Conservation (phyloP, 2,113 vertebrate species). For the Picathartes gymnocephalus region DNA sequence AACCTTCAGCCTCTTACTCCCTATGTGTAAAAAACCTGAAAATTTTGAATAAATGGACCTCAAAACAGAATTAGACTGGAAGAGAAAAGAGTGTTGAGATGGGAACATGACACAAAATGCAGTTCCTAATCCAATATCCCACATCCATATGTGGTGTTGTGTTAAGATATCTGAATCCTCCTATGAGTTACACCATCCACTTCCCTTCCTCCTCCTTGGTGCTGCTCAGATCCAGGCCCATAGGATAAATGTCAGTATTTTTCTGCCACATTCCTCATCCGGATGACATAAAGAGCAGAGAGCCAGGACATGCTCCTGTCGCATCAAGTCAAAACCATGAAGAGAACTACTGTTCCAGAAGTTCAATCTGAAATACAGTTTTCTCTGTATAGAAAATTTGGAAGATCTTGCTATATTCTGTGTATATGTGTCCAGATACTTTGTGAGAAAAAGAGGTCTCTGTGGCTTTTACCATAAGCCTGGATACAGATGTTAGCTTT, state of each 20-base stretch:
- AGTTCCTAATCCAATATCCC: neutral
- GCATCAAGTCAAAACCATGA: neutral
- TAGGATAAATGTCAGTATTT: neutral
- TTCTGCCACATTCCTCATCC: neutral
- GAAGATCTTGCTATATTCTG: neutral
- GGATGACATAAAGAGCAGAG: neutral
- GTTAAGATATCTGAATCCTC: neutral
- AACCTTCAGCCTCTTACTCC: rapidly evolving
- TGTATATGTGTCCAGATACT: neutral
- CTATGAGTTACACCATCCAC: rapidly evolving
- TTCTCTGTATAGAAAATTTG: neutral
- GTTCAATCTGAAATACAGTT: neutral
- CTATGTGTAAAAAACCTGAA: neutral
- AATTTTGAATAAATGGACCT: neutral
- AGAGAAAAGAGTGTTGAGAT: neutral
- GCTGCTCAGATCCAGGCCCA: neutral
- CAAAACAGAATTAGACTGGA: neutral
- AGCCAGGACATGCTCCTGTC: neutral
- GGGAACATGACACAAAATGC: neutral
- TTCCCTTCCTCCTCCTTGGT: neutral
- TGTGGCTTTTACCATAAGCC: neutral
- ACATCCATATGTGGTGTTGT: neutral
- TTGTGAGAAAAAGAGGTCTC: neutral
- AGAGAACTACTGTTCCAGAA: neutral
- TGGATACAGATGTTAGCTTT: neutral